Conservation (phyloP, 2,797 vertebrate genomes). For the Myiotriccus ornatus region DNA sequence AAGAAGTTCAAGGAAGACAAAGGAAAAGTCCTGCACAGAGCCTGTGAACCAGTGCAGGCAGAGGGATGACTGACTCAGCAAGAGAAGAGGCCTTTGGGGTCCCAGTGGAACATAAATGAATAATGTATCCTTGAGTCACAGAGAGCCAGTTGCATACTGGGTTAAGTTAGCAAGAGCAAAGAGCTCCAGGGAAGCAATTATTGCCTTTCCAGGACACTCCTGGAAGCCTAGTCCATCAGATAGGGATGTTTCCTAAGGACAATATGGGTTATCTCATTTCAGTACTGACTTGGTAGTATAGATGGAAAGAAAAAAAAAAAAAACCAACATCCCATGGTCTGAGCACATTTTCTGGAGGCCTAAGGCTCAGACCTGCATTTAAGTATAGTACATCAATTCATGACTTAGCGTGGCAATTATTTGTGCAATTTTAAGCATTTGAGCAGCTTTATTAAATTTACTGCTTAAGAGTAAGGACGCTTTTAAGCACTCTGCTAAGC, state of each 20-base stretch:
- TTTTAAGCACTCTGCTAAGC: neutral
- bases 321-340: accelerated
- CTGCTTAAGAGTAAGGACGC: neutral
- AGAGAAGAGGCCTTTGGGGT: accelerated
- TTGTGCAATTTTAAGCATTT: neutral
- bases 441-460: neutral
- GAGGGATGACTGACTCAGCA: neutral
- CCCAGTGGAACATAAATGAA: neutral
- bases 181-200: neutral
- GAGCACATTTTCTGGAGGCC: neutral
- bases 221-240: neutral
- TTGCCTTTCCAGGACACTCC: neutral
- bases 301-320: neutral
- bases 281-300: neutral
- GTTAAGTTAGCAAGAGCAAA: neutral
- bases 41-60: neutral
- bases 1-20: neutral
- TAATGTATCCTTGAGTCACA: accelerated
- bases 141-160: neutral
- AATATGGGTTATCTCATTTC: neutral
- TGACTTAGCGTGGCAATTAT: neutral
- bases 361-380: neutral
- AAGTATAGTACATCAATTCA: neutral
- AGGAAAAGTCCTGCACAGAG: neutral
- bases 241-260: neutral